Evolutionary conservation across 1,140 invertebrate species (phyloP).

Genomic region (Hylaeus anthracinus): DNA sequence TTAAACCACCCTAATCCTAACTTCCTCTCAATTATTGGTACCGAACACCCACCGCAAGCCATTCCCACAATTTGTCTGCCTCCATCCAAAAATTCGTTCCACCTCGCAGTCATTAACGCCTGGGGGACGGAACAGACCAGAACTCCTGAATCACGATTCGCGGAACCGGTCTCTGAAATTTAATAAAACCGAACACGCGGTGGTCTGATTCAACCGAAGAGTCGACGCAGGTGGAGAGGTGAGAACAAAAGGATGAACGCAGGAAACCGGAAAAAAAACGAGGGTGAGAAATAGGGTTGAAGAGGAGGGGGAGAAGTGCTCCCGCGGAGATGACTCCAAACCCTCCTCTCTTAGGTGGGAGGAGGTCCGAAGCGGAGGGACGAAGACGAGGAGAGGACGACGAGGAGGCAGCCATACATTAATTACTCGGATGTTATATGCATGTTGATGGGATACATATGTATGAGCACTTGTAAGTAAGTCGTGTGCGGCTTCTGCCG

Average conservation of each 20-base stretch:
- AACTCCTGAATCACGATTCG: conserved; percentile 13
- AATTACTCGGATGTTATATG: conserved; percentile 68
- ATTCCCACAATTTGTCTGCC: no score
- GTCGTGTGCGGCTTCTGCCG: conserved; percentile 24
- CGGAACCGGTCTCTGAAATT: conserved; percentile 72
- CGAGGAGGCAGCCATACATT: conserved; percentile 55
- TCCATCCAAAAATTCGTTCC: neutral
- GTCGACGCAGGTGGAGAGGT: neutral
- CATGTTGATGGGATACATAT: conserved; percentile 66
- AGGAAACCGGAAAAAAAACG: neutral
- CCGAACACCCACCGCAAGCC: no score
- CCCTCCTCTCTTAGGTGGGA: neutral
- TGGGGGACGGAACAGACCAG: conserved; percentile 1
- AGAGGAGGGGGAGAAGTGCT: conserved; percentile 18
- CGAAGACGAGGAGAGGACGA: neutral
- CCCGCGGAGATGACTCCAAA: conserved; percentile 23
- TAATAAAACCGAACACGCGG: conserved; percentile 62
- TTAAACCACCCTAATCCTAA: no score
- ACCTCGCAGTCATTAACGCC: conserved; percentile 24
- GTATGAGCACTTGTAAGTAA: conserved; percentile 63
- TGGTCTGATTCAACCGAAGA: neutral
- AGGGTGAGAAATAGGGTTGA: neutral
- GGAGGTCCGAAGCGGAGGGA: neutral
- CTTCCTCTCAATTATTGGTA: no score
- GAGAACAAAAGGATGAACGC: conserved; percentile 24